Conservation (phyloP, 1,140 invertebrate species). For the Rhopalosiphum maidis region DNA sequence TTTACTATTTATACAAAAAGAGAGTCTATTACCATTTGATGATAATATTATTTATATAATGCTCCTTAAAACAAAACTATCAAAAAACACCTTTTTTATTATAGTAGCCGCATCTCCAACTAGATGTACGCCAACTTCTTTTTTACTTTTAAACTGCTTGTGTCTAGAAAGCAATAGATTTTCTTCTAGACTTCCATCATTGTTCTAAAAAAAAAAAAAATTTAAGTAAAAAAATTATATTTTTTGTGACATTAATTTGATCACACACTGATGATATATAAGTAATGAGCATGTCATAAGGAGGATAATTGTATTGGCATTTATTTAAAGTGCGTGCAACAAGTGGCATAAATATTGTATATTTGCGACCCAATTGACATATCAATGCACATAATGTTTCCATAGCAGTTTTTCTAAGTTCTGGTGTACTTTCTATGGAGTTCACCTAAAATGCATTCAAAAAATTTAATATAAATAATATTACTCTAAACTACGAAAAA, state of each 20-base stretch:
- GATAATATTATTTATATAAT: neutral
- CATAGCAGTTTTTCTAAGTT: conserved; percentile 83
- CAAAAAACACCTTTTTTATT: conserved; percentile 67
- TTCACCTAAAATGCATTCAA: conserved; percentile 66
- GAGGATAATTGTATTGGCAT: conserved; percentile 81
- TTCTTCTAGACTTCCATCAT: conserved; percentile 64
- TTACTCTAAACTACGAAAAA: neutral
- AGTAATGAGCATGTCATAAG: conserved; percentile 79
- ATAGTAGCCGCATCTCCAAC: conserved; percentile 71
- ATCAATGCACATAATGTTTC: conserved; percentile 89
- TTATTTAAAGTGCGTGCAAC: conserved; percentile 84
- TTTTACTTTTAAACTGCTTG: conserved; percentile 67
- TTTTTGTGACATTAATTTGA: conserved; percentile 23
- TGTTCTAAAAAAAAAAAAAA: conserved; percentile 19
- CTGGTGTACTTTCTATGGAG: conserved; percentile 82
- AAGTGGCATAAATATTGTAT: conserved; percentile 89
- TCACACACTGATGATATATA: conserved; percentile 70
- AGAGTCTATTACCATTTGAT: neutral
- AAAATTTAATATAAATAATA: neutral
- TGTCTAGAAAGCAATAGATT: conserved; percentile 69
- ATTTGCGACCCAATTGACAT: conserved; percentile 87
- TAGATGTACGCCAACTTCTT: conserved; percentile 69
- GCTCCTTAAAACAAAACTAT: neutral
- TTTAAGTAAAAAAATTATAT: neutral
- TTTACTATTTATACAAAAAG: neutral